Conservation (phyloP, 2,888 invertebrate species). For the Perizoma affinitatum region DNA sequence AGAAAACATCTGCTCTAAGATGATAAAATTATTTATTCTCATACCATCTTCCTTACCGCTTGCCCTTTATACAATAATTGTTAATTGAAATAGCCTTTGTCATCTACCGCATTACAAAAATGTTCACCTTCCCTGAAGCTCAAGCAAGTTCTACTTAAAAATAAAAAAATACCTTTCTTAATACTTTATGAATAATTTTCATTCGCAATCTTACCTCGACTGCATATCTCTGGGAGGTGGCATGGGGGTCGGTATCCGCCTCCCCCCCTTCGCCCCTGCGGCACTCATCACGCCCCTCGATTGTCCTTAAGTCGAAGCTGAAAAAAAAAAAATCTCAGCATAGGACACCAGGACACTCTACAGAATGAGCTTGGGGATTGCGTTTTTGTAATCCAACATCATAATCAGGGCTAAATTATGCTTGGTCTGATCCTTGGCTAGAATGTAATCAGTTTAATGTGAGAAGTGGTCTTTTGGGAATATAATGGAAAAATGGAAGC, state of each 20-base stretch:
- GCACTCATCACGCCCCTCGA: conserved; percentile 63
- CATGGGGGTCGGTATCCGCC: conserved; percentile 78
- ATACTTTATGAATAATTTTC: conserved; percentile 32
- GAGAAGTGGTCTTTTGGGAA: conserved; percentile 14
- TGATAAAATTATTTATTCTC: no score
- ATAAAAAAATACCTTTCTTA: conserved; percentile 19
- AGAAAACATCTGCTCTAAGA: no score
- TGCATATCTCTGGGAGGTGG: conserved; percentile 62
- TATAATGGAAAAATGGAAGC: no score
- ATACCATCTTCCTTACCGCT: no score
- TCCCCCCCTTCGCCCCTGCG: conserved; percentile 61
- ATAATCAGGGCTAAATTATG: conserved; percentile 16
- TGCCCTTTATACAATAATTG: no score
- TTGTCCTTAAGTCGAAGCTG: conserved; percentile 57
- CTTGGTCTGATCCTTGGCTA: conserved; percentile 9
- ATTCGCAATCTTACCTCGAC: conserved; percentile 44
- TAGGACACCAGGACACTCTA: conserved; percentile 53
- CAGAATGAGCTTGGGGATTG: conserved; percentile 52
- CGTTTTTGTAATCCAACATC: conserved; percentile 21
- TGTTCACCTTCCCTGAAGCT: background rate
- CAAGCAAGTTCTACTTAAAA: conserved; percentile 9
- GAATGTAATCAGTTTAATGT: conserved; percentile 16
- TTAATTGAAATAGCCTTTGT: no score
- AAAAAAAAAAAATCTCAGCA: conserved; percentile 45
- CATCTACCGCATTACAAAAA: background rate